Conservation (phyloP, 2,888 invertebrate genomes). For the Ecdyonurus torrentis region DNA sequence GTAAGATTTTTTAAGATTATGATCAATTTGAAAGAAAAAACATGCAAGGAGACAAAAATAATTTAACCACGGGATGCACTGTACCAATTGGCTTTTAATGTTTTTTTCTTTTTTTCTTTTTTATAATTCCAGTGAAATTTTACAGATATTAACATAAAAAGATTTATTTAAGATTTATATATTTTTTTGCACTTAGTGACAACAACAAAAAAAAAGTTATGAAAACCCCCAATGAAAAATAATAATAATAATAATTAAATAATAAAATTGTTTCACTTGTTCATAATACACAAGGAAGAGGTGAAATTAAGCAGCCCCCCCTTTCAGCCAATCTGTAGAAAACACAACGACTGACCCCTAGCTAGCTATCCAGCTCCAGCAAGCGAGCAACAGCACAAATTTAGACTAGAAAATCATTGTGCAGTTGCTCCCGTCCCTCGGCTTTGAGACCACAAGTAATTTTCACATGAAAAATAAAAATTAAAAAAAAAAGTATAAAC, state of each 20-base stretch:
- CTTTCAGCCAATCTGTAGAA: background rate
- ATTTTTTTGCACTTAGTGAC: background rate
- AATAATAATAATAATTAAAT: background rate
- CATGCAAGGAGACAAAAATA: background rate
- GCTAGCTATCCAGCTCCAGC: background rate
- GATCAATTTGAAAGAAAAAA: too few species aligned
- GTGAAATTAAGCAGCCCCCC: background rate
- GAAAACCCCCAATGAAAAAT: background rate
- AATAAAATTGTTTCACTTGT: background rate
- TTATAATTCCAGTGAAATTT: conserved; percentile 1
- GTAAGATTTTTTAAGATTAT: too few species aligned
- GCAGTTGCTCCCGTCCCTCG: background rate
- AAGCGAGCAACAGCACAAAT: conserved; percentile 1
- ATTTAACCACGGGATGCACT: background rate
- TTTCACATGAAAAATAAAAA: background rate
- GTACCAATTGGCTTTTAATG: background rate
- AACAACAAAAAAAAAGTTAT: background rate
- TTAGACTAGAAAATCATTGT: background rate
- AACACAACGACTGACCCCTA: background rate
- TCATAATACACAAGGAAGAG: conserved; percentile 1
- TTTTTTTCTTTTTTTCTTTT: too few species aligned
- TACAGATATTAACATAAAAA: conserved; percentile 1
- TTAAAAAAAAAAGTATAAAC: background rate
- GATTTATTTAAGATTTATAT: background rate
- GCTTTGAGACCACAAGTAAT: background rate